Conservation (phyloP, 2,888 invertebrate species). For the Spatulosminthurus flaviceps region DNA sequence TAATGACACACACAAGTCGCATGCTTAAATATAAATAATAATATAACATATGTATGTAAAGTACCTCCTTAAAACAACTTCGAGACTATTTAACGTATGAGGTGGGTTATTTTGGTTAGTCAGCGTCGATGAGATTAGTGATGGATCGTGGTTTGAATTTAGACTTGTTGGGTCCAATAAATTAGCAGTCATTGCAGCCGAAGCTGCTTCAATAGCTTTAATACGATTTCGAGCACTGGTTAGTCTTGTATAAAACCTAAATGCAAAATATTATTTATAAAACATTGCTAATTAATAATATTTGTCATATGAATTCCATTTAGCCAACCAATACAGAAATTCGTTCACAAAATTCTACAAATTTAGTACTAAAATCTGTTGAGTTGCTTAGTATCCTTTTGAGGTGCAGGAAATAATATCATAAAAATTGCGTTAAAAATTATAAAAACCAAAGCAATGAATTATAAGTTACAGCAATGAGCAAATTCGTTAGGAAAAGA, state of each 20-base stretch:
- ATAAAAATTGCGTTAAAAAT: conserved; percentile 21
- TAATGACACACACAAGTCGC: background rate
- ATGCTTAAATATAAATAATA: background rate
- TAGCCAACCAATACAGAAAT: background rate
- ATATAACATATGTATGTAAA: background rate
- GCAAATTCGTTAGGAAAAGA: background rate
- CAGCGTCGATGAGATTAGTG: conserved; percentile 46
- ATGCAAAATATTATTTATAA: conserved; percentile 30
- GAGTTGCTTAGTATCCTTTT: no score
- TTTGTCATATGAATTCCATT: background rate
- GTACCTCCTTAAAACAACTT: conserved; percentile 57
- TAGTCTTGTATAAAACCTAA: conserved; percentile 63
- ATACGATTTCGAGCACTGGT: conserved; percentile 62
- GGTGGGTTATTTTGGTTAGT: conserved; percentile 51
- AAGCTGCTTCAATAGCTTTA: conserved; percentile 59
- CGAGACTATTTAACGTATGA: conserved; percentile 49
- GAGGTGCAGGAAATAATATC: no score
- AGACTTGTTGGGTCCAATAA: conserved; percentile 46
- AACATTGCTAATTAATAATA: background rate
- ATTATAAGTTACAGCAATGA: background rate
- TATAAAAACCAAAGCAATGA: background rate
- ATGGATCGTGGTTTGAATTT: conserved; percentile 45
- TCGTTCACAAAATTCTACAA: background rate
- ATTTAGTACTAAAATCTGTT: no score
- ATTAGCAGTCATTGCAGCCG: conserved; percentile 54